Base-by-base conservation (phyloP, 2,113 vertebrate genomes). In the Nansenia antarctica region DNA sequence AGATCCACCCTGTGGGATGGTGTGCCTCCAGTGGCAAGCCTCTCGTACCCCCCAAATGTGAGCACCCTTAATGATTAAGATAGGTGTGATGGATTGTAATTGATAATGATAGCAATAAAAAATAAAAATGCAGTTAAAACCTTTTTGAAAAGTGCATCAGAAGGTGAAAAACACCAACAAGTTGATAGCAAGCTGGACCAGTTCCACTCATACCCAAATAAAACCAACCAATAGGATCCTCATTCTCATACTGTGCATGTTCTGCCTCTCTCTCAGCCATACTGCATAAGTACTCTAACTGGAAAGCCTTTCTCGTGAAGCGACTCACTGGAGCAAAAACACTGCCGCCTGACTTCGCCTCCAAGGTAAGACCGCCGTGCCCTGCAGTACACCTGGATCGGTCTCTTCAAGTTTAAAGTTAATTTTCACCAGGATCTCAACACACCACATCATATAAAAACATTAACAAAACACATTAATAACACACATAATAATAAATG, bases 261-360 rank as follows among this genome's bases (percentile, higher is more conserved):
- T 67, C 37, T 3, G 1, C 24, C 12, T 77, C 11, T 1, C 39
- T 32, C 62, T 3, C 73, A 99, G 98, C 94, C 79, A 98, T 99
- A 92, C 96, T 98, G 80, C 96, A 98, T 89, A 98, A 98, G 85
- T 97, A 94, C 86, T 94, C 96, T 77, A 99, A 99, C 95, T 99
- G 98, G 98, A 99, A 99, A 94, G 91, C 91, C 74, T 96, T 99
- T 93, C 94, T 99, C 76, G 95, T 99, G 87, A 98, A 98, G 91
- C 94, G 96, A 91, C 95, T 99, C 83, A 99, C 97, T 89, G 98
- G 98, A 94, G 94, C 96, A 88, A 99, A 99, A 95, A 99, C 98
- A 75, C 94, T 99, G 91, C 98, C 98, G 72, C 91, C 93, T 65
- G 96, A 99, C 86, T 99, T 99, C 85, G 92, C 93, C 85, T 82